These are phyloP conservation scores for Lagorchestes hirsutus DNA, from an alignment of 2,797 vertebrate genomes.

Conservation along the genomic window DNA sequence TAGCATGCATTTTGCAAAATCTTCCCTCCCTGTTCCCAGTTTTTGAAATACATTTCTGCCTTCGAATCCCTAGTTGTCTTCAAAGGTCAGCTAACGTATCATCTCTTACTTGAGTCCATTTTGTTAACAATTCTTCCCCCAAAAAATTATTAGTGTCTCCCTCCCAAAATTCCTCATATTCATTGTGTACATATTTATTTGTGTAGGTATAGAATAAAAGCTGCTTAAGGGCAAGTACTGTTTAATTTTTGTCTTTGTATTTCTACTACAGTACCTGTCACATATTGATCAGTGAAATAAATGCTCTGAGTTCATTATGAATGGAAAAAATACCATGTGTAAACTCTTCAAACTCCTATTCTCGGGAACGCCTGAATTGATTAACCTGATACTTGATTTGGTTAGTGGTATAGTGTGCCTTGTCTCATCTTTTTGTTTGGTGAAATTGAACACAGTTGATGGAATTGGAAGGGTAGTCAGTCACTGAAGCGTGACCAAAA, in stretches of 20 bases:
- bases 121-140: not conserved
- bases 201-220: not conserved
- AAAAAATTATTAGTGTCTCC: not conserved
- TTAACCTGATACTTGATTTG: not conserved
- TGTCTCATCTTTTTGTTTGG: not conserved
- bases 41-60: not conserved
- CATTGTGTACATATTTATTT: not conserved
- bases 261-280: not conserved
- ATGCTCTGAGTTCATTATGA: not conserved
- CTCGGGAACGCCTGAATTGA: not conserved
- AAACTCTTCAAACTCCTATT: not conserved
- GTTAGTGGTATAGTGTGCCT: not conserved
- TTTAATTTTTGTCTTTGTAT: not conserved
- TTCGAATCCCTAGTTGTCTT: not conserved
- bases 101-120: not conserved
- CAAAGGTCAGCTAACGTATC: not conserved
- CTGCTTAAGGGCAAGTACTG: not conserved
- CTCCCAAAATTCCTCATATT: not conserved
- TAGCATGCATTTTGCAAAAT: not conserved
- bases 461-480: not conserved
- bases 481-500: not conserved
- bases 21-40: not conserved
- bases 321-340: not conserved
- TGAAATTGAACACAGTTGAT: not conserved
- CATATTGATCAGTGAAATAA: not conserved